phyloP scores from a whole-genome alignment of 2,888 invertebrate genomes.

The Pristionchus japonicus region DNA sequence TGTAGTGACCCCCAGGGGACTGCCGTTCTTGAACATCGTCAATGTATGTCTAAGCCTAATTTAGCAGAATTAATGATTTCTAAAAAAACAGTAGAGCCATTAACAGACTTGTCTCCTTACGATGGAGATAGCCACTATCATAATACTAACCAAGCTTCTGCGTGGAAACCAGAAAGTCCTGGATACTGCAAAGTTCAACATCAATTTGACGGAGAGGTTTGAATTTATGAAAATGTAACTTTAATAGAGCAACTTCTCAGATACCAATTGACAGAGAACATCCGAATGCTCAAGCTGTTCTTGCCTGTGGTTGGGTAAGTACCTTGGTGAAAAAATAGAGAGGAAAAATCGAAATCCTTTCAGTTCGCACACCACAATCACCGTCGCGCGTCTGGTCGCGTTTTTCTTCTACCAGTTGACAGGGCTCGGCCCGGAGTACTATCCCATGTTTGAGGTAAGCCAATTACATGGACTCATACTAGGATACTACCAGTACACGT shows the following conservation, averaged over 20 bases:
- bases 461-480: background rate
- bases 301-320: background rate
- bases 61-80: no score
- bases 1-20: background rate
- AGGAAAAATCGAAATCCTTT: background rate
- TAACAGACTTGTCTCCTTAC: background rate
- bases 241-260: no score
- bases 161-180: background rate
- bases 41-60: no score
- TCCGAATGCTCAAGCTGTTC: background rate
- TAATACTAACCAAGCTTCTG: background rate
- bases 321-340: background rate
- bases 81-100: no score
- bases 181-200: background rate
- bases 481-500: no score
- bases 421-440: background rate
- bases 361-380: background rate
- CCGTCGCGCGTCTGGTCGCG: background rate
- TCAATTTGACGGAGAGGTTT: background rate
- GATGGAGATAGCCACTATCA: background rate
- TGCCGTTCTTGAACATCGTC: background rate
- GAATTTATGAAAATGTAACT: no score
- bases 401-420: background rate
- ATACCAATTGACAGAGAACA: background rate
- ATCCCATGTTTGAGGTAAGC: constrained; percentile 1